A percentile compares a stretch with the other conserved stretches of the same genome.
Evolutionary conservation across 1,140 invertebrate genomes (phyloP).

Genomic region (Trinorchestia longiramus): DNA sequence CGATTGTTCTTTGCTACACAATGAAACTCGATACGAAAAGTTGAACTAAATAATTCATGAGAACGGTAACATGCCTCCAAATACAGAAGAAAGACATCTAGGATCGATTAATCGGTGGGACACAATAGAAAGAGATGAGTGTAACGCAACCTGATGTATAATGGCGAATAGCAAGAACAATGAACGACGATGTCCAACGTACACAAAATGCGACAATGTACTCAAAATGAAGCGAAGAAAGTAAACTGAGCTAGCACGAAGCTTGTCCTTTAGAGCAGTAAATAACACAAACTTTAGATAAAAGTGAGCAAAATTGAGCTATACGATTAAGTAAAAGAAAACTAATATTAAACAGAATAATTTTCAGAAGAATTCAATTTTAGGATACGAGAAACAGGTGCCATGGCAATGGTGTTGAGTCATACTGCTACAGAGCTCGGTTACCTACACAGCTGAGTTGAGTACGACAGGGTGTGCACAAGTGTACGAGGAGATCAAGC

Average conservation of each 20-base stretch:
- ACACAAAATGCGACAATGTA: neutral
- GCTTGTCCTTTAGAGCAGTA: neutral
- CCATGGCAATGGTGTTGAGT: neutral
- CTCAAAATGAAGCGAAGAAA: neutral
- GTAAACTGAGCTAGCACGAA: neutral
- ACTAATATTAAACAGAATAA: neutral
- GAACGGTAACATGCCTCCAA: neutral
- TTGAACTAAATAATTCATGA: neutral
- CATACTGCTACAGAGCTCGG: neutral
- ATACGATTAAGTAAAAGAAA: neutral
- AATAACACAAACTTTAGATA: neutral
- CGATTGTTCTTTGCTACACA: slow-evolving; percentile 16
- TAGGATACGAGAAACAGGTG: neutral
- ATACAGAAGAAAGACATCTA: neutral
- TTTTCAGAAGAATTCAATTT: neutral
- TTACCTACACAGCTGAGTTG: neutral
- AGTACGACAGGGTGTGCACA: neutral
- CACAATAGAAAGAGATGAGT: neutral
- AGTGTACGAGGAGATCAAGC: neutral
- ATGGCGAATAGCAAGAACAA: neutral
- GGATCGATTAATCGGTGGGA: neutral
- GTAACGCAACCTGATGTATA: neutral
- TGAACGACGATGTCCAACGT: neutral
- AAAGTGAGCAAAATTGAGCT: neutral
- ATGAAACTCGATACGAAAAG: neutral